Base-by-base conservation (phyloP, 2,113 vertebrate genomes). In the Entomyzon cyanotis region DNA sequence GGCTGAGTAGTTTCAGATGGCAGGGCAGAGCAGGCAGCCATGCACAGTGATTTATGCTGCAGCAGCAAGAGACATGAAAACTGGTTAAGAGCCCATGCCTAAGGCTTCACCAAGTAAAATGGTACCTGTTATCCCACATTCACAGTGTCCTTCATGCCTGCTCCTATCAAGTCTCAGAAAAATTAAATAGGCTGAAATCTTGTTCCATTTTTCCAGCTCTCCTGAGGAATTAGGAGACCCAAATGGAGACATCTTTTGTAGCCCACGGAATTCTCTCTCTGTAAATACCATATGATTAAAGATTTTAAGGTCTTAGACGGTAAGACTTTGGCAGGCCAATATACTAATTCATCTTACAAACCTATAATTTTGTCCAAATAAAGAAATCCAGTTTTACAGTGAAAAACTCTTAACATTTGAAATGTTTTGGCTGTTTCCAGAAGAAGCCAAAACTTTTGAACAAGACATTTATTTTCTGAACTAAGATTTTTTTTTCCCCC, bases 331-430 rank as follows among this genome's bases (percentile, higher is more conserved):
- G 62, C 69, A 91, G 56, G 30, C 65, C 35, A 63, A 30, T 81
- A 31, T 87, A 64, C 52, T 56, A 95, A 49, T 83, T 90, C 62
- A 62, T 91, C 62, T 64, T 53, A 73, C 9, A 87, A 85, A 95
- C 47, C 58, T 89, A 3, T 87, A 76, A 90, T 94, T 95, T 89
- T 85, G 37, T 95, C 70, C 62, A 63, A 83, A 90, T 84, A 92
- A 82, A 91, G 74, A 87, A 77, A 89, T 58, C 5, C 30, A 75
- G 35, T 84, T 91, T 91, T 67, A 75, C 41, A 75, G 30, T 42
- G 14, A 79, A 92, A 88, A 87, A 0, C 5, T 39, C 7, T 4
- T 84, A 56, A 52, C 31, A 60, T 63, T 94, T 63, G 79, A 78
- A 82, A 41, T 25, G 27, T 47, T 91, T 89, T 55, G 46, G 15